These are phyloP conservation scores for Misgurnus anguillicaudatus DNA, from an alignment of 2,113 vertebrate species.

Conservation along the genomic window DNA sequence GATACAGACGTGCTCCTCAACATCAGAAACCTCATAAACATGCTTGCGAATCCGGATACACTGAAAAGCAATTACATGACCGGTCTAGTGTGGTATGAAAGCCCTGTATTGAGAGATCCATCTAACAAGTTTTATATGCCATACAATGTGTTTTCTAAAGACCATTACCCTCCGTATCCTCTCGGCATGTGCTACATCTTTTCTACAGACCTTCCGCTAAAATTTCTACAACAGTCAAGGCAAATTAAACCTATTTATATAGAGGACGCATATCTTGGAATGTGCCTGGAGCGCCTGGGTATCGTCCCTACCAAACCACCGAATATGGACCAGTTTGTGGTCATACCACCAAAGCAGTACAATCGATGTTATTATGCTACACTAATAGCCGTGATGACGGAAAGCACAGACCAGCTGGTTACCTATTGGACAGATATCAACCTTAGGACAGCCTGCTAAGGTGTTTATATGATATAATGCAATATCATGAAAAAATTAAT, in stretches of 20 bases:
- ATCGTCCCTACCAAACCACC: conserved; percentile 57
- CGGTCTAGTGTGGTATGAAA: conserved; percentile 88
- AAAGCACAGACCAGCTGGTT: conserved; percentile 36
- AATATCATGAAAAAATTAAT: background rate
- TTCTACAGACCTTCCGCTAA: conserved; percentile 86
- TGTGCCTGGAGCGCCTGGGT: conserved; percentile 67
- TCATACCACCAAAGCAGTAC: conserved; percentile 40
- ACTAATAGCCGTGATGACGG: conserved; percentile 55
- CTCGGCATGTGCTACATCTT: conserved; percentile 91
- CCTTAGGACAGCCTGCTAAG: conserved; percentile 12
- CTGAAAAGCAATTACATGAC: conserved; percentile 82
- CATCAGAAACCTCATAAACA: conserved; percentile 81
- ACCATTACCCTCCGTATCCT: conserved; percentile 88
- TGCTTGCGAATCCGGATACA: conserved; percentile 77
- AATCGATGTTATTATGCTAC: conserved; percentile 61
- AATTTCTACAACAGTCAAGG: conserved; percentile 80
- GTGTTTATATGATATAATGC: background rate
- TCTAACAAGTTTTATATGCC: conserved; percentile 88
- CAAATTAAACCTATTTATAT: conserved; percentile 85
- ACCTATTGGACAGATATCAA: conserved; percentile 43
- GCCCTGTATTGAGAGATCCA: conserved; percentile 82
- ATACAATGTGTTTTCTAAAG: conserved; percentile 76
- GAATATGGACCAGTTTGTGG: conserved; percentile 35
- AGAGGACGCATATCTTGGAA: conserved; percentile 79
- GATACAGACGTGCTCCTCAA: conserved; percentile 88